Evolutionary conservation across 2,888 invertebrate genomes (phyloP), one percentile per base, ranked within the genome.

Genomic region (Shargacucullia verbasci): DNA sequence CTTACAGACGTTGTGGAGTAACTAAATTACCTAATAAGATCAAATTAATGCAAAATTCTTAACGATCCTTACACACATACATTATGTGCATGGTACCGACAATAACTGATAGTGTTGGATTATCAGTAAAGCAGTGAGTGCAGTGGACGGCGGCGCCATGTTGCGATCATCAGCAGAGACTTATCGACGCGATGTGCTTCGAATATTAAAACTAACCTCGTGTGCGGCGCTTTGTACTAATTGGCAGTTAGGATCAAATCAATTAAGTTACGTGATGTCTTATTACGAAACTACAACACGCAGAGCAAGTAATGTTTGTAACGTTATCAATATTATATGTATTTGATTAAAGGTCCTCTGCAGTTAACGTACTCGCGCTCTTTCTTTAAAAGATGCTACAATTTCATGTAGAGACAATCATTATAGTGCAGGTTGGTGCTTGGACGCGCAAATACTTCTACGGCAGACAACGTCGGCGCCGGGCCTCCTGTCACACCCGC

Each of bases 91-190:
- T 9, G 7, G 8, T 29, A 29, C 7, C 1, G 7, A 29, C 7
- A 29, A 9, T 27, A 27, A 9, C 1, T 29, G 1, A 1, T 29
- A 7, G 29, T 29, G 29, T 29, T 4, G 5, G 11, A 11, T 31
- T 13, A 38, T 41, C 14, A 33, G 27, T 11, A 46, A 34, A 9
- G 20, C 11, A 25, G 31, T 8, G 41, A 12, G 8, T 14, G 9
- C 20, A 39, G 10, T 44, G 33, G 33, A 4, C 11, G 10, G n/a
- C 25, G 35, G 34, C 40, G 33, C 41, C 41, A 43, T 33, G 14
- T 13, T 46, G 49, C 14, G 14, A 31, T 9, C 20, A 33, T 25
- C 47, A 12, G 44, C 31, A 11, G 12, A 34, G 45, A 49, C 40
- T 38, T 31, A 39, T 14, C 14, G 46, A 25, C 49, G 41, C 40